Percentiles rank a stretch among this genome's conserved stretches.
phyloP scores from a whole-genome alignment of 2,113 vertebrate species.

The Hymenochirus boettgeri region DNA sequence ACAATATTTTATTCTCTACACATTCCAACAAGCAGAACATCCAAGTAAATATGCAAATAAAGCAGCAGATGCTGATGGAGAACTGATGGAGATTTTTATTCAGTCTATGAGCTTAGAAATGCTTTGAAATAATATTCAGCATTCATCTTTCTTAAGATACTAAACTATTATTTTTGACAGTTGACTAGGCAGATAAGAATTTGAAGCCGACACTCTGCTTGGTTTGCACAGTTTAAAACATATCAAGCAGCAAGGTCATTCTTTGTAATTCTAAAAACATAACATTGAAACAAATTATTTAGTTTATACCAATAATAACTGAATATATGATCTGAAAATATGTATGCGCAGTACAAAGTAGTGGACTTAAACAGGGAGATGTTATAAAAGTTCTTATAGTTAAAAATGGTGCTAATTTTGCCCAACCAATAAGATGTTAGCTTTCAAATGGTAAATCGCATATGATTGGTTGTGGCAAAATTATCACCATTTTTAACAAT shows the following conservation, averaged over 20 bases:
- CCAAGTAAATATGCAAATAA: constrained; percentile 2
- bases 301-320: too few relatives aligned
- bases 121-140: constrained; percentile 2
- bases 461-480: too few relatives aligned
- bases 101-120: not conserved
- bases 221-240: constrained; percentile 19
- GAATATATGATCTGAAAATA: too few relatives aligned
- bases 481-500: too few relatives aligned
- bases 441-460: too few relatives aligned
- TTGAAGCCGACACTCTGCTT: constrained; percentile 6
- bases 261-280: too few relatives aligned
- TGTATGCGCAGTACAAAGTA: too few relatives aligned
- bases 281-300: too few relatives aligned
- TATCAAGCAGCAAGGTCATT: constrained; percentile 17
- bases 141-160: constrained; percentile 27
- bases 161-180: constrained; percentile 30
- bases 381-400: too few relatives aligned
- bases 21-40: not conserved
- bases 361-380: too few relatives aligned
- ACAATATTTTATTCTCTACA: not conserved
- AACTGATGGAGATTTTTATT: not conserved
- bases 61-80: not conserved
- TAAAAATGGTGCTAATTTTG: too few relatives aligned
- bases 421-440: too few relatives aligned
- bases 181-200: constrained; percentile 22